Evolutionary conservation across 2,797 vertebrate species (phyloP).

Genomic region (Dallia pectoralis): DNA sequence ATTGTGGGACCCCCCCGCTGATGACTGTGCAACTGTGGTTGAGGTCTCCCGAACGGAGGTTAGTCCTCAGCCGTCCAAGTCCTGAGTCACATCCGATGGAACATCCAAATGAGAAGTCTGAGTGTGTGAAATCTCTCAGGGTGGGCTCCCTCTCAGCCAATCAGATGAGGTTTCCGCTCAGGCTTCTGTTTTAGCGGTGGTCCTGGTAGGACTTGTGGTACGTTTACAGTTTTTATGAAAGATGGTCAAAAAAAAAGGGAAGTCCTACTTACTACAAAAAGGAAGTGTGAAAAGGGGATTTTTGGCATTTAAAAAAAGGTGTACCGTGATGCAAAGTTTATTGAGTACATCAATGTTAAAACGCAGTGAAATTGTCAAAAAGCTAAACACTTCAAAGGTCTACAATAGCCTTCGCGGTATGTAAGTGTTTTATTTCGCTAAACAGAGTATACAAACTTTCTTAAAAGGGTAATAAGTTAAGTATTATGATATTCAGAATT

Average conservation of each 20-base stretch:
- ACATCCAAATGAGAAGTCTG: slow-evolving; percentile 54
- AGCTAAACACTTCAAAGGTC: no score
- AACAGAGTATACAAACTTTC: neutral
- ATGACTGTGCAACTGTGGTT: slow-evolving; percentile 73
- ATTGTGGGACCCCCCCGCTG: slow-evolving; percentile 55
- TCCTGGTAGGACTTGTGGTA: slow-evolving; percentile 6
- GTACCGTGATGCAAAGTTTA: neutral
- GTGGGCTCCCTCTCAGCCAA: slow-evolving; percentile 13
- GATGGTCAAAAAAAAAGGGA: slow-evolving; percentile 10
- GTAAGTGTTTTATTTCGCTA: neutral
- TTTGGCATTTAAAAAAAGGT: neutral
- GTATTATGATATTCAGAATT: neutral
- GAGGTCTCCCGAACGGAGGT: slow-evolving; percentile 38
- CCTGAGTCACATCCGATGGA: slow-evolving; percentile 64
- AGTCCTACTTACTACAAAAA: slow-evolving; percentile 9
- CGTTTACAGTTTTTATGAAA: slow-evolving; percentile 17
- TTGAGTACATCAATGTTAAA: neutral
- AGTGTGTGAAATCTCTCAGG: slow-evolving; percentile 39
- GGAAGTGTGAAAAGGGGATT: slow-evolving; percentile 5
- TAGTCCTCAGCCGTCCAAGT: slow-evolving; percentile 53
- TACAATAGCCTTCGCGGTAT: neutral
- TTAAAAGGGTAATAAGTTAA: neutral
- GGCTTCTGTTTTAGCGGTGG: slow-evolving; percentile 27
- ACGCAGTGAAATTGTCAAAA: neutral
- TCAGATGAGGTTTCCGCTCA: slow-evolving; percentile 4